Conservation (phyloP, 1,140 invertebrate genomes). For the Sarcophaga peregrina region DNA sequence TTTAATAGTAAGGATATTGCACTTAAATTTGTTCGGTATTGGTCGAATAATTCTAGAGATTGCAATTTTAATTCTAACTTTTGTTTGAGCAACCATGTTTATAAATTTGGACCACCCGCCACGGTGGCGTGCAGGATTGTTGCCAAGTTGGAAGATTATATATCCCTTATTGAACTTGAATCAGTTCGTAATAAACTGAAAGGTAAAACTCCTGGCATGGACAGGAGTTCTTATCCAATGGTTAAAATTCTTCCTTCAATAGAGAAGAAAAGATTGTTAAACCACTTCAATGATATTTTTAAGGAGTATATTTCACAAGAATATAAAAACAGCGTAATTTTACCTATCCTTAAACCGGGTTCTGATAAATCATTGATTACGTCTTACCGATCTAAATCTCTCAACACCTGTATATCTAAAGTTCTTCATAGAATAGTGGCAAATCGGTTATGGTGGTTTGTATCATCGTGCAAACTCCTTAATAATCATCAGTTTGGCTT, state of each 20-base stretch:
- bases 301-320: background rate
- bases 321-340: background rate
- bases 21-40: background rate
- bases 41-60: background rate
- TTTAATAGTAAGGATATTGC: background rate
- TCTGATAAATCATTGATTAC: background rate
- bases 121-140: background rate
- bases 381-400: background rate
- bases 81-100: background rate
- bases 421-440: background rate
- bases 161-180: background rate
- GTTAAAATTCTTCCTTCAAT: background rate
- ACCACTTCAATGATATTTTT: background rate
- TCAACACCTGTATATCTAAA: background rate
- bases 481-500: background rate
- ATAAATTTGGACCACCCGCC: background rate
- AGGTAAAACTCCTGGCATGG: background rate
- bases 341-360: background rate
- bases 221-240: background rate
- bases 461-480: background rate
- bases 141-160: background rate
- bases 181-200: background rate
- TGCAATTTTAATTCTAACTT: background rate
- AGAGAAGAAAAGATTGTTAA: background rate
- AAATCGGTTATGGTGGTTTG: background rate